Base-by-base conservation (phyloP, 2,888 invertebrate species). In the Yponomeuta plumbellus region DNA sequence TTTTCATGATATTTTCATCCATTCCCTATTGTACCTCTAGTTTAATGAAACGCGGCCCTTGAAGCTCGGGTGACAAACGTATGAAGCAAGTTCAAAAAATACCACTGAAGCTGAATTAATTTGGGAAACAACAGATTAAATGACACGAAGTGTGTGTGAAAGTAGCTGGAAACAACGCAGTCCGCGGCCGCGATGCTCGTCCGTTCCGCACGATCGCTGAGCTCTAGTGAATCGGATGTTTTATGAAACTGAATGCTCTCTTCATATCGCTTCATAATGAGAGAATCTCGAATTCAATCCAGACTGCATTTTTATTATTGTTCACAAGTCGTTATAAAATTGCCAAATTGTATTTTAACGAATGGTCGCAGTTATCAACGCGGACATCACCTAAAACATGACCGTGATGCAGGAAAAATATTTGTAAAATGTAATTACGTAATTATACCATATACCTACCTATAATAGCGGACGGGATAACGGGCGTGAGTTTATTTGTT, bases 41-140 rank as follows among this genome's bases (percentile, higher is more conserved):
- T 11, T 21, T 10, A 3, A 57, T 57, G 57, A 57, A n/a, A 34
- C 8, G 34, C 5, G 8, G 34, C 34, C 34, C 34, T 8, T 6
- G 8, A 34, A 34, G 34, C 34, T 6, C 8, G 34, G 34, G 5
- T 5, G 34, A 34, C 1, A 34, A 34, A 34, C 34, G 1, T 3
- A 52, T 5, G 5, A 52, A 17, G 44, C 4, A 22, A 58, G n/a
- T 2, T 21, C 11, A 21, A 11, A 58, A 20, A 22, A 21, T 11
- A 58, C 22, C 11, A 11, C 20, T 10, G 58, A 11, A n/a, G n/a
- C 6, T 58, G 11, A 21, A 58, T 20, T 22, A 21, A 52, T 17
- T 52, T 52, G 44, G 44, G 44, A 52, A 58, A 21, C 58, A 58
- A 20, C 58, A 52, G 44, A 52, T 52, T 13, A 52, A 52, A 52